A percentile compares a stretch with the other conserved stretches of the same genome.
phyloP scores from a whole-genome alignment of 1,140 invertebrate species.

The Drosophila nannoptera region DNA sequence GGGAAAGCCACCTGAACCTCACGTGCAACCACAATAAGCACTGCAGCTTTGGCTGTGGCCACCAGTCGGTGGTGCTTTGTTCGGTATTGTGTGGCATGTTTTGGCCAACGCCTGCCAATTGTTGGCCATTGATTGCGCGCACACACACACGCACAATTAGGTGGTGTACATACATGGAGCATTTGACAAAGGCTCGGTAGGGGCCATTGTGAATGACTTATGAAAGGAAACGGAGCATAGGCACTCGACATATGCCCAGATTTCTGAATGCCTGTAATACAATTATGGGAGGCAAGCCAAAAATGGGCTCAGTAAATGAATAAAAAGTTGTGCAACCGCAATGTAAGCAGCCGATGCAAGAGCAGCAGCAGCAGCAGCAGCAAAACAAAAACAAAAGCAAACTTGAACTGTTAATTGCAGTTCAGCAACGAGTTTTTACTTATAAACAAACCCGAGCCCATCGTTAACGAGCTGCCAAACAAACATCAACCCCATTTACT shows the following conservation, averaged over 20 bases:
- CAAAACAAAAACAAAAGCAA: slow-evolving; percentile 4
- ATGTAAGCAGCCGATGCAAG: slow-evolving; percentile 9
- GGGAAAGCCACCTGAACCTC: slow-evolving; percentile 7
- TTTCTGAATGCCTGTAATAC: slow-evolving; percentile 23
- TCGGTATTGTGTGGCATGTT: slow-evolving; percentile 33
- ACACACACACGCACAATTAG: neutral
- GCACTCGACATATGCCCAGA: slow-evolving; percentile 14
- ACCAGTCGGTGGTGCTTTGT: slow-evolving; percentile 48
- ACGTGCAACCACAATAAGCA: slow-evolving; percentile 20
- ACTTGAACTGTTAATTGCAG: slow-evolving; percentile 28
- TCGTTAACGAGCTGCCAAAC: slow-evolving; percentile 40
- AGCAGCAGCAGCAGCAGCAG: slow-evolving; percentile 1
- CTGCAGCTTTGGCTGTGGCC: slow-evolving; percentile 4
- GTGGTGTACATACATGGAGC: neutral
- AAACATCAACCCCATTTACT: slow-evolving; percentile 41
- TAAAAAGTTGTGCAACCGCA: slow-evolving; percentile 34
- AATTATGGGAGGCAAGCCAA: slow-evolving; percentile 20
- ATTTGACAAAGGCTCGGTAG: neutral
- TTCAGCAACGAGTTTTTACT: slow-evolving; percentile 7
- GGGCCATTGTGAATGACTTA: neutral
- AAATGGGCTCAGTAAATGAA: slow-evolving; percentile 14
- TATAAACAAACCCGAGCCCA: slow-evolving; percentile 23
- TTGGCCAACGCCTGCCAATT: slow-evolving; percentile 46
- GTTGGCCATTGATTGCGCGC: slow-evolving; percentile 40
- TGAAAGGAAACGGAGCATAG: slow-evolving; percentile 8